Percentiles rank a stretch among this genome's conserved stretches.
These are phyloP conservation scores for Lophochroa leadbeateri DNA, from an alignment of 2,113 vertebrate genomes.

Conservation along the genomic window DNA sequence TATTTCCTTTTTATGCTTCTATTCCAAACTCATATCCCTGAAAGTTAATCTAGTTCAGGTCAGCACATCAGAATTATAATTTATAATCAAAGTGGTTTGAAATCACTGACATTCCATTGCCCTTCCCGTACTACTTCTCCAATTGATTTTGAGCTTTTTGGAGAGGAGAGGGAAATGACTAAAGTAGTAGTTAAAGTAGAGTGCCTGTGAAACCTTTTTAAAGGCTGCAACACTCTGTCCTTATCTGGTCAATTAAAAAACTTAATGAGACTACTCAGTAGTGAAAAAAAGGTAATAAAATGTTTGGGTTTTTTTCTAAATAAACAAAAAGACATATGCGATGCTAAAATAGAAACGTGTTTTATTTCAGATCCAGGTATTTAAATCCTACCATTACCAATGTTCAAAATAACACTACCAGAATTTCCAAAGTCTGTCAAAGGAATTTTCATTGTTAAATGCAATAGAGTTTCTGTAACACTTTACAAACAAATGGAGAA, in stretches of 20 bases:
- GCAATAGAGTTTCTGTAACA: background rate
- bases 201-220: background rate
- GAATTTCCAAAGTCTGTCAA: background rate
- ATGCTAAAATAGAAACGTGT: background rate
- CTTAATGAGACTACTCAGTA: background rate
- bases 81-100: background rate
- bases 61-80: background rate
- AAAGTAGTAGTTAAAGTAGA: background rate
- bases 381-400: background rate
- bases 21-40: background rate
- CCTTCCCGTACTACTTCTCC: background rate
- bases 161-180: accelerated
- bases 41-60: background rate
- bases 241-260: background rate
- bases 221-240: background rate
- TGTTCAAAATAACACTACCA: background rate
- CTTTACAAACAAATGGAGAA: background rate
- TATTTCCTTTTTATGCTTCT: slow-evolving; percentile 2
- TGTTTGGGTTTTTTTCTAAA: background rate
- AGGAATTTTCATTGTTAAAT: background rate
- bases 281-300: background rate
- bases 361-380: background rate
- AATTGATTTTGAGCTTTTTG: background rate
- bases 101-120: background rate
- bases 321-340: background rate